Base-by-base conservation (phyloP, 2,113 vertebrate species). In the Percina caprodes region DNA sequence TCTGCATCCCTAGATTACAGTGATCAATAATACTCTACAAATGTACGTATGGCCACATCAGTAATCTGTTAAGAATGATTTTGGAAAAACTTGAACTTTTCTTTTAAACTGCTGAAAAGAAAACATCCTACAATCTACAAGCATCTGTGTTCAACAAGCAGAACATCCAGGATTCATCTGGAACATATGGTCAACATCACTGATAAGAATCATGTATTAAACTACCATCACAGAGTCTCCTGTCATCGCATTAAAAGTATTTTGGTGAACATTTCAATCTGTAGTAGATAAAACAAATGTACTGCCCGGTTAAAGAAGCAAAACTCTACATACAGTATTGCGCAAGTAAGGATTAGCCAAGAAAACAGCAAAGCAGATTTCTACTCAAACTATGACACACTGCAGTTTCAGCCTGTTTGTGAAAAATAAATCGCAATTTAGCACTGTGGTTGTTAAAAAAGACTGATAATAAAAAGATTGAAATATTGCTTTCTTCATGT, bases 91-190 rank as follows among this genome's bases (percentile, higher is more conserved):
- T 10, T 39, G 14, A n/a, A 55, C 14, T 0, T 11, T 23, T 19
- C 23, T 24, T 72, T 72, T 33, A 15, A 72, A 72, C 35, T 42
- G 55, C 45, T 3, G 23, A 21, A 26, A 59, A 59, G 23, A 48
- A 49, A n/a, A 23, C 19, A 62, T 61, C 42, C 26, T 51, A 15
- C n/a, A 54, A 55, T 55, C 30, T 23, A 10, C 21, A n/a, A 30
- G 19, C 67, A 70, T 48, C 49, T 79, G 67, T 63, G 49, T 55
- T 5, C 13, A 33, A 56, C 24, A 9, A 56, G 68, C 59, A 30
- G 10, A 63, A 63, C 16, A 42, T 63, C 48, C 19, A 30, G 23
- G 30, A 39, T 33, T 49, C 42, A 49, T 45, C 8, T 24, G 26
- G 46, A 61, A 62, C 72, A 62, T 62, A 30, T 62, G 26, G 46